Percentiles rank a stretch among this genome's conserved stretches.
Evolutionary conservation across 1,140 invertebrate genomes (phyloP).

Genomic region (Aphelinus atriplicis): DNA sequence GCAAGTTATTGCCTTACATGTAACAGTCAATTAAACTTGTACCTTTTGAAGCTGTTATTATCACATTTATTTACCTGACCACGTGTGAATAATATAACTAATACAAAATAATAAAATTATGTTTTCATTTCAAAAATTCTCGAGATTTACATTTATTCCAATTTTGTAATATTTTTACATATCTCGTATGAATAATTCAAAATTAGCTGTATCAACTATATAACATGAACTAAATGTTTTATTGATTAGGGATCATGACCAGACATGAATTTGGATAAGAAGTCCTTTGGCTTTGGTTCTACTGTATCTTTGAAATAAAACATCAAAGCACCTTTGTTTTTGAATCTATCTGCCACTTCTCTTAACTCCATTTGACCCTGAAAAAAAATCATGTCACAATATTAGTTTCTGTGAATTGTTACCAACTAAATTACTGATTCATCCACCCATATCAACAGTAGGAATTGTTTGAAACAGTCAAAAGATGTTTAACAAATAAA

Average conservation of each 20-base stretch:
- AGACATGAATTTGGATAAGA: slow-evolving; percentile 89
- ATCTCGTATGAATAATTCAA: slow-evolving; percentile 18
- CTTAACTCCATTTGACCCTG: slow-evolving; percentile 95
- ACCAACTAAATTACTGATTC: too few species aligned
- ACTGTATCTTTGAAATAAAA: slow-evolving; percentile 84
- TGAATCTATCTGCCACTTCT: slow-evolving; percentile 87
- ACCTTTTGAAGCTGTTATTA: slow-evolving; percentile 44
- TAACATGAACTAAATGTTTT: slow-evolving; percentile 21
- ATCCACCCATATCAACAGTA: too few species aligned
- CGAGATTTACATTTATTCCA: slow-evolving; percentile 8
- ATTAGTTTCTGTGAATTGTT: too few species aligned
- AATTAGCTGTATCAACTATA: slow-evolving; percentile 7
- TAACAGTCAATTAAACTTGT: slow-evolving; percentile 52
- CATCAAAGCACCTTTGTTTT: slow-evolving; percentile 88
- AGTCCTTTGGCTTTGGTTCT: slow-evolving; percentile 88
- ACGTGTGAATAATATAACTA: background rate
- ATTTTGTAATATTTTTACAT: slow-evolving; percentile 32
- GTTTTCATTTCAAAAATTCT: slow-evolving; percentile 17
- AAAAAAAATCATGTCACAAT: slow-evolving; percentile 45
- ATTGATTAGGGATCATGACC: slow-evolving; percentile 69
- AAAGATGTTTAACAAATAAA: background rate
- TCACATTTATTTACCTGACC: slow-evolving; percentile 12
- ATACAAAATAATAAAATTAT: background rate
- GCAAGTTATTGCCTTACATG: slow-evolving; percentile 50
- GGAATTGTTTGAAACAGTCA: too few species aligned